phyloP scores from a whole-genome alignment of 2,797 vertebrate species.

The Distichodus sexfasciatus region DNA sequence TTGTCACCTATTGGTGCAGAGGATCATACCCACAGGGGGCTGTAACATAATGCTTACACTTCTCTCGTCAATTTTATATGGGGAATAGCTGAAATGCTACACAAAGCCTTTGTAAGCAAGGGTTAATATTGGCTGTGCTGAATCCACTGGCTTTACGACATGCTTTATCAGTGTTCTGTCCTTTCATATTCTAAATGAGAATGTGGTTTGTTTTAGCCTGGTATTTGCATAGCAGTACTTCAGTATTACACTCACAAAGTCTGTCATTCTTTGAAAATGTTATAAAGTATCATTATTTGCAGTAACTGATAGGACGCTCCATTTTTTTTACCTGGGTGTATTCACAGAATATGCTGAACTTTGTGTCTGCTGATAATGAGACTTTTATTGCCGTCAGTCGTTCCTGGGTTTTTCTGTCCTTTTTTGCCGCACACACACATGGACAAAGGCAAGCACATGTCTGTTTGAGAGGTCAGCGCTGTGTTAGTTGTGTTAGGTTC shows the following conservation, averaged over 20 bases:
- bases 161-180: too few species aligned
- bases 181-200: too few species aligned
- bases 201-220: too few species aligned
- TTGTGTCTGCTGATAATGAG: slow-evolving; percentile 36
- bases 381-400: slow-evolving; percentile 28
- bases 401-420: background rate
- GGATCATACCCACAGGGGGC: background rate
- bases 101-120: background rate
- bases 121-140: too few species aligned
- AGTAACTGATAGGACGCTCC: background rate
- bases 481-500: background rate
- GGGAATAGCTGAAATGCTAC: background rate
- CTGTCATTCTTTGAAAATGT: too few species aligned
- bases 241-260: too few species aligned
- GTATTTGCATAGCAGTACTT: too few species aligned
- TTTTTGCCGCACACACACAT: background rate
- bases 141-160: too few species aligned
- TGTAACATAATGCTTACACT: background rate
- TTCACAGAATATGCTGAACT: slow-evolving; percentile 19
- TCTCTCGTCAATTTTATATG: background rate
- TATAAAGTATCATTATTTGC: too few species aligned
- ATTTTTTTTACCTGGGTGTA: background rate
- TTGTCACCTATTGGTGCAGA: slow-evolving; percentile 9
- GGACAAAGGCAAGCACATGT: background rate
- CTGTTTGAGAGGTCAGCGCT: background rate